These are phyloP conservation scores for Larimichthys polyactis DNA, from an alignment of 2,113 vertebrate species.

Conservation along the genomic window DNA sequence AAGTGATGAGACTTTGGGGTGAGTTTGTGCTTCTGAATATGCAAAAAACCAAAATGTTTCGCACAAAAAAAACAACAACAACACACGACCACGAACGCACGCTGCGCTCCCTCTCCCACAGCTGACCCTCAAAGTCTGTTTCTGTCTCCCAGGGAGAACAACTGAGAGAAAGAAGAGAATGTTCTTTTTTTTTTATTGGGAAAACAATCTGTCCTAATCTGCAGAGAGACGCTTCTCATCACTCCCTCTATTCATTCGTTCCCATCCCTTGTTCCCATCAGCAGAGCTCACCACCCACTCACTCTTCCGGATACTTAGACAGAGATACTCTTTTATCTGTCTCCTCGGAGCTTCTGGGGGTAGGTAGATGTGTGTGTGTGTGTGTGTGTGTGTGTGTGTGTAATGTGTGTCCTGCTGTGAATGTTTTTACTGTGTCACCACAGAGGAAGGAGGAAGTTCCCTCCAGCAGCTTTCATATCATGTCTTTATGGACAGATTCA, in stretches of 20 bases:
- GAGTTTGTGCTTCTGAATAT: slow-evolving; percentile 31
- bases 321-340: slow-evolving; percentile 71
- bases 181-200: slow-evolving; percentile 51
- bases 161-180: slow-evolving; percentile 49
- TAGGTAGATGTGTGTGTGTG: slow-evolving; percentile 1
- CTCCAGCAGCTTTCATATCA: slow-evolving; percentile 53
- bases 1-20: neutral
- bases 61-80: no score
- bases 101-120: slow-evolving; percentile 21
- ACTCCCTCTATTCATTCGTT: slow-evolving; percentile 61
- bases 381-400: no score
- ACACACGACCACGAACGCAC: neutral
- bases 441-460: slow-evolving; percentile 75
- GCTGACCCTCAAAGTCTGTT: slow-evolving; percentile 46
- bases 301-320: slow-evolving; percentile 62
- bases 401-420: slow-evolving; percentile 42
- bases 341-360: slow-evolving; percentile 41
- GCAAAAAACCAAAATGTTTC: slow-evolving; percentile 29
- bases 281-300: slow-evolving; percentile 56
- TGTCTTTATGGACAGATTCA: slow-evolving; percentile 36
- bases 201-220: slow-evolving; percentile 76
- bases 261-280: slow-evolving; percentile 61
- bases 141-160: slow-evolving; percentile 41
- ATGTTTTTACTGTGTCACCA: slow-evolving; percentile 64
- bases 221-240: slow-evolving; percentile 65